These are phyloP conservation scores for Helarctos malayanus DNA, from an alignment of 2,797 vertebrate species.

Conservation along the genomic window DNA sequence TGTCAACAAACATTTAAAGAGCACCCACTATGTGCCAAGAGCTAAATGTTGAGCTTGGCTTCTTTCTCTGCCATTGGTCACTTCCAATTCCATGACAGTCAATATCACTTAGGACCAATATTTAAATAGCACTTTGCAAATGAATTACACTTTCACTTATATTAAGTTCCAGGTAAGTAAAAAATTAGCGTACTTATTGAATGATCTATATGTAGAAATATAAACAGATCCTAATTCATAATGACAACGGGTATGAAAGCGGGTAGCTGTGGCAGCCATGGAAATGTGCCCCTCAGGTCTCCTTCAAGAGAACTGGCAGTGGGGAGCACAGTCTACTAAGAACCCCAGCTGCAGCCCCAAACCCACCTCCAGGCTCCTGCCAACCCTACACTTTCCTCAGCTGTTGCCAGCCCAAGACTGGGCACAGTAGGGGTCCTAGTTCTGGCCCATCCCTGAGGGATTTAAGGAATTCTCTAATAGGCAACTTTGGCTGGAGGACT, in stretches of 20 bases:
- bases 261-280: neutral
- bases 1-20: neutral
- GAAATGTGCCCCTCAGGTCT: neutral
- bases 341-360: neutral
- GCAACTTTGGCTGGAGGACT: neutral
- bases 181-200: neutral
- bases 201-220: neutral
- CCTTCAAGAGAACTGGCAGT: neutral
- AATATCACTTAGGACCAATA: neutral
- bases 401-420: neutral
- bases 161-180: neutral
- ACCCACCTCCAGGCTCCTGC: neutral
- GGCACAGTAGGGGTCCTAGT: neutral
- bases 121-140: neutral
- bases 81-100: neutral
- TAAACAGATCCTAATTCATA: neutral
- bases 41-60: neutral
- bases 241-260: neutral
- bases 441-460: neutral
- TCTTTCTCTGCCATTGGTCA: neutral
- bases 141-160: constrained; percentile 4
- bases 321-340: neutral
- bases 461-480: neutral
- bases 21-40: neutral
- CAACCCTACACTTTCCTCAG: neutral